phyloP scores from a whole-genome alignment of 92 coral and sea anemone genomes.

The Ricordea florida region DNA sequence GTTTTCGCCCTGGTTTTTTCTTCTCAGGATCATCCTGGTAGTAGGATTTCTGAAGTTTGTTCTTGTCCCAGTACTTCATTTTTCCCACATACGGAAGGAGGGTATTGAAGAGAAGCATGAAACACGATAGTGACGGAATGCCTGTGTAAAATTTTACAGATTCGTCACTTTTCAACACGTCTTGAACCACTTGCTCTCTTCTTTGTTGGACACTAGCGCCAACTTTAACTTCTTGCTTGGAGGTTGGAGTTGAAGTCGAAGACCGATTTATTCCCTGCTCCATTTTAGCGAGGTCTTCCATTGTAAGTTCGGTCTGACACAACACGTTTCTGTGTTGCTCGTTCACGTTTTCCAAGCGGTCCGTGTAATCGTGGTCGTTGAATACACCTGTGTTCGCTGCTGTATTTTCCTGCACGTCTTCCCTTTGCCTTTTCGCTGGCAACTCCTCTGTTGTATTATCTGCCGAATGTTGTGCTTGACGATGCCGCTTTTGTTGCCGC shows the following conservation, averaged over 20 bases:
- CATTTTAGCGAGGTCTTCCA: too few species aligned
- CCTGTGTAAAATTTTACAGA: slow-evolving; percentile 3
- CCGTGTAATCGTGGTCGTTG: too few species aligned
- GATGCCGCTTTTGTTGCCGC: slow-evolving; percentile 16
- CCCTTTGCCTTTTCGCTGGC: slow-evolving; percentile 17
- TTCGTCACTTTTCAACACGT: slow-evolving; percentile 10
- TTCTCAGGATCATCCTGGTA: slow-evolving; percentile 9
- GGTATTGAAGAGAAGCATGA: slow-evolving; percentile 7
- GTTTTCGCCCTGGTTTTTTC: neutral
- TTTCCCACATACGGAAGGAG: neutral
- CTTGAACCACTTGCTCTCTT: slow-evolving; percentile 30
- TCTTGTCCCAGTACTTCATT: slow-evolving; percentile 5
- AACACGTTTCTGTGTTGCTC: too few species aligned
- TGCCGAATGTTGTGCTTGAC: slow-evolving; percentile 23
- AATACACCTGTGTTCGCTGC: too few species aligned
- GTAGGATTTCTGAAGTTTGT: neutral
- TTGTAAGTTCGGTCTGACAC: too few species aligned
- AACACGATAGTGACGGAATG: slow-evolving; percentile 2
- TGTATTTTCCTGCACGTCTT: slow-evolving; percentile 17
- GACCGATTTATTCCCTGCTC: too few species aligned
- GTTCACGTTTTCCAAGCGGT: too few species aligned
- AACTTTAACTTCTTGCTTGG: slow-evolving; percentile 13
- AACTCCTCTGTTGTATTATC: slow-evolving; percentile 23
- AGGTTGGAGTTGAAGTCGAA: too few species aligned
- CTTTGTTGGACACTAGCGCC: slow-evolving; percentile 3